These are phyloP conservation scores for Austrofundulus limnaeus DNA, from an alignment of 2,113 vertebrate species.

Conservation along the genomic window DNA sequence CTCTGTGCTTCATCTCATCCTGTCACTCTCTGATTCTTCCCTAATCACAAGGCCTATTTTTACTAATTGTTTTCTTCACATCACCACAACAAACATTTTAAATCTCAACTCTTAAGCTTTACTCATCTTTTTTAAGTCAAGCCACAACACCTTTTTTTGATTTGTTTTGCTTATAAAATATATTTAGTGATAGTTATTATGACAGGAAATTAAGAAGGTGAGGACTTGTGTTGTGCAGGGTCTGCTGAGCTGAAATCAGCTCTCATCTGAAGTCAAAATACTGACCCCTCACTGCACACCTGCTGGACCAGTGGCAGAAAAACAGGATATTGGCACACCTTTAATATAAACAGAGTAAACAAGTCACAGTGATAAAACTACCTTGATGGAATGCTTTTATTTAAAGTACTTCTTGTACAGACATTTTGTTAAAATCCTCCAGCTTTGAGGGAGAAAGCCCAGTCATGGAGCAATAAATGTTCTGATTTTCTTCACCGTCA, in stretches of 20 bases:
- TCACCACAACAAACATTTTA: neutral
- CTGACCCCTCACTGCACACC: conserved; percentile 28
- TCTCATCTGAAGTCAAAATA: conserved; percentile 41
- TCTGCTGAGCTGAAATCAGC: conserved; percentile 24
- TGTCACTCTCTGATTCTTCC: conserved; percentile 29
- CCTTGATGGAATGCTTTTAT: conserved; percentile 22
- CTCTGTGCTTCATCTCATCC: conserved; percentile 36
- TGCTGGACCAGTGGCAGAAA: conserved; percentile 12
- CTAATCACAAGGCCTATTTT: conserved; percentile 22
- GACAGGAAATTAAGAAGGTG: conserved; percentile 45
- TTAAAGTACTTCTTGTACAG: neutral
- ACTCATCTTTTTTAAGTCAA: neutral
- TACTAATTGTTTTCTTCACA: conserved; percentile 36
- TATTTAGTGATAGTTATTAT: conserved; percentile 19
- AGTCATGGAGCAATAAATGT: neutral
- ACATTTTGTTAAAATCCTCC: neutral
- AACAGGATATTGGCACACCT: conserved; percentile 62
- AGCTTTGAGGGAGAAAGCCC: neutral
- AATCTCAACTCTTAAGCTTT: neutral
- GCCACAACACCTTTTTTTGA: neutral
- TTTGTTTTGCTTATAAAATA: neutral
- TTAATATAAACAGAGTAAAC: conserved; percentile 56
- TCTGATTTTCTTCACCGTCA: conserved; percentile 4
- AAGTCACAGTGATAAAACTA: conserved; percentile 24
- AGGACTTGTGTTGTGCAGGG: conserved; percentile 5